A percentile compares a stretch with the other conserved stretches of the same genome.
phyloP scores from a whole-genome alignment of 1,140 invertebrate species.

The Oppia nitens region DNA sequence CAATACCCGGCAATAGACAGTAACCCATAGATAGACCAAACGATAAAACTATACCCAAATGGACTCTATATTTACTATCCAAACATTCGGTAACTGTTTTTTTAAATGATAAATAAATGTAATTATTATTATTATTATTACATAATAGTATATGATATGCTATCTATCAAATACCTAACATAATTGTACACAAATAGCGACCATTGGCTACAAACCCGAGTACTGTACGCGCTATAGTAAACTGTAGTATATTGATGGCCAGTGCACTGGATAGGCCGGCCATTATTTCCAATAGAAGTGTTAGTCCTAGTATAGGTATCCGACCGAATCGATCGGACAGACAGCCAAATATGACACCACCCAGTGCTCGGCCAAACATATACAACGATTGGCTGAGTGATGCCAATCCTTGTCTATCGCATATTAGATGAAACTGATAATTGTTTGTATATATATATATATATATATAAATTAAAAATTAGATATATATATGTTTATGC shows the following conservation, averaged over 20 bases:
- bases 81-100: neutral
- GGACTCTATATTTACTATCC: neutral
- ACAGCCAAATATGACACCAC: conserved; percentile 56
- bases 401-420: neutral
- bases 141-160: neutral
- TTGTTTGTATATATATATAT: too few species aligned
- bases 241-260: neutral
- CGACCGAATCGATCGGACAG: conserved; percentile 51
- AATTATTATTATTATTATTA: neutral
- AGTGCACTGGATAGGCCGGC: conserved; percentile 1
- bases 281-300: conserved; percentile 8
- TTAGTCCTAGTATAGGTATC: conserved; percentile 18
- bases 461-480: too few species aligned
- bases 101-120: neutral
- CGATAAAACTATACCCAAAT: neutral
- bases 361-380: conserved; percentile 60
- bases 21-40: neutral
- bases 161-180: neutral
- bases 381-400: neutral
- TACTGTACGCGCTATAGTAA: conserved; percentile 5
- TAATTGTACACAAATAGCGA: conserved; percentile 1
- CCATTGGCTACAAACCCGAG: neutral
- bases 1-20: neutral
- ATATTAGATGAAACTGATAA: conserved; percentile 7
- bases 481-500: too few species aligned